phyloP scores from a whole-genome alignment of 30 jellyfish, hydroid and myxozoan genomes.

The Chrysaora quinquecirrha region DNA sequence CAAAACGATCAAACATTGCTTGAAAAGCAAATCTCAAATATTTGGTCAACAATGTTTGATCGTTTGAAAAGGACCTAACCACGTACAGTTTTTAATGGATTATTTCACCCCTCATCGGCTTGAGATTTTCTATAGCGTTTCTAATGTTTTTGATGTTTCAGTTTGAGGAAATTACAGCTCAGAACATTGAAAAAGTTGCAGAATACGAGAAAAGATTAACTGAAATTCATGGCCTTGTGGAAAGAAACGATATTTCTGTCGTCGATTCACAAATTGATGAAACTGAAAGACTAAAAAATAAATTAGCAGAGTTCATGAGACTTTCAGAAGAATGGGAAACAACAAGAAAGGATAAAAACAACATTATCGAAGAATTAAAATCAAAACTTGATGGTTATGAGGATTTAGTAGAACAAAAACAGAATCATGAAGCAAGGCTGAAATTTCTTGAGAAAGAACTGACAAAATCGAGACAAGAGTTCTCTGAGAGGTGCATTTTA shows the following conservation, averaged over 20 bases:
- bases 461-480: slow-evolving; percentile 19
- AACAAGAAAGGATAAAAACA: slow-evolving; percentile 30
- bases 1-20: no score
- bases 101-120: no score
- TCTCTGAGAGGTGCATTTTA: slow-evolving; percentile 34
- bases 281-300: slow-evolving; percentile 43
- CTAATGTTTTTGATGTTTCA: not conserved
- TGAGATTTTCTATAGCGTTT: no score
- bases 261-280: slow-evolving; percentile 65
- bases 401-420: slow-evolving; percentile 50
- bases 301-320: slow-evolving; percentile 56
- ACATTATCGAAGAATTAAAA: slow-evolving; percentile 57
- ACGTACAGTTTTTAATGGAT: no score
- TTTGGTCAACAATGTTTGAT: no score
- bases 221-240: slow-evolving; percentile 39
- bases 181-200: slow-evolving; percentile 2
- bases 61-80: no score
- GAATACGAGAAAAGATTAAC: slow-evolving; percentile 35
- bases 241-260: slow-evolving; percentile 50
- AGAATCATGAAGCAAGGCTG: slow-evolving; percentile 38
- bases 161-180: slow-evolving; percentile 22
- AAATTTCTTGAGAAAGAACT: slow-evolving; percentile 46
- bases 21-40: no score
- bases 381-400: slow-evolving; percentile 56
- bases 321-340: slow-evolving; percentile 73